Evolutionary conservation across 2,888 invertebrate species (phyloP).

Genomic region (Onchidella celtica): DNA sequence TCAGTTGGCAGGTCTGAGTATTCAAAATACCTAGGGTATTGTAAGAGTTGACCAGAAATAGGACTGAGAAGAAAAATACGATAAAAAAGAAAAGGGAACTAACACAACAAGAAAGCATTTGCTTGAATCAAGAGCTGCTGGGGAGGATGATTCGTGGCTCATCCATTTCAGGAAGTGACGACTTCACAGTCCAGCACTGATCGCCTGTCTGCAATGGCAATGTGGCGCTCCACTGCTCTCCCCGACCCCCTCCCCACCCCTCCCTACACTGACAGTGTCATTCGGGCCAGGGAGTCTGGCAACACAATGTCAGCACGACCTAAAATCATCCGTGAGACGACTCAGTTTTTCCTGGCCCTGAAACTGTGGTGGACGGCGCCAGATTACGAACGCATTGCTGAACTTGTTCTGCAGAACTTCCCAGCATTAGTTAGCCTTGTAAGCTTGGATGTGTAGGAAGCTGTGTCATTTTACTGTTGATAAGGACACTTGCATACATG

Average conservation of each 20-base stretch:
- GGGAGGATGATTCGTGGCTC: constrained; percentile 42
- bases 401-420: constrained; percentile 54
- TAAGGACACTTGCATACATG: background rate
- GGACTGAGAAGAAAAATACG: background rate
- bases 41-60: background rate
- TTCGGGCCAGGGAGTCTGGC: constrained; percentile 53
- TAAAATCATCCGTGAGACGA: constrained; percentile 57
- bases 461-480: constrained; percentile 35
- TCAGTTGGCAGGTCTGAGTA: too few species aligned
- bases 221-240: constrained; percentile 55
- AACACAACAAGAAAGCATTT: background rate
- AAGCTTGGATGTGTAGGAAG: constrained; percentile 45
- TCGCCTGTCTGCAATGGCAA: constrained; percentile 56
- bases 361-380: constrained; percentile 57
- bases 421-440: constrained; percentile 53
- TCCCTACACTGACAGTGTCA: constrained; percentile 52
- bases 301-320: constrained; percentile 54
- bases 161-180: constrained; percentile 48
- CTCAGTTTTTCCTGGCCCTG: constrained; percentile 53
- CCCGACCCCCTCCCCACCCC: constrained; percentile 56
- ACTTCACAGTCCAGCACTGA: constrained; percentile 46
- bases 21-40: background rate
- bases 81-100: background rate
- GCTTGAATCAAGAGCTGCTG: constrained; percentile 9
- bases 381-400: constrained; percentile 56